These are phyloP conservation scores for Galaxias olidus DNA, from an alignment of 2,797 vertebrate species.

Conservation along the genomic window DNA sequence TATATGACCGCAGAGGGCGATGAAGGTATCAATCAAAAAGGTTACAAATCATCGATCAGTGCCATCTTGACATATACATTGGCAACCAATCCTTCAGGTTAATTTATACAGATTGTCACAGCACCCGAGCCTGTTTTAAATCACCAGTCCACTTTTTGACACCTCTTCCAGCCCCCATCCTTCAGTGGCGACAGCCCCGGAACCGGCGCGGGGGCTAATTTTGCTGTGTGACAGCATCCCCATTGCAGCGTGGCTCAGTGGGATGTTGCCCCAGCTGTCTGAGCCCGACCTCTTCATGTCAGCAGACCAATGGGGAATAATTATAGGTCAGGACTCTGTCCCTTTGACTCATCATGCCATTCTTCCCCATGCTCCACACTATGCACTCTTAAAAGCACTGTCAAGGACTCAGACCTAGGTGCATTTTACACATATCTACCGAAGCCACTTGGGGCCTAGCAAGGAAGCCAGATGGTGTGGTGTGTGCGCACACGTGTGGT, in stretches of 20 bases:
- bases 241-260: constrained; percentile 61
- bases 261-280: constrained; percentile 81
- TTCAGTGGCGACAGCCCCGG: constrained; percentile 53
- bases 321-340: constrained; percentile 80
- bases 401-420: constrained; percentile 64
- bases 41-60: constrained; percentile 22
- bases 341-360: constrained; percentile 71
- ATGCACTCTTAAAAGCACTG: constrained; percentile 52
- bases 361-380: constrained; percentile 68
- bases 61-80: constrained; percentile 49
- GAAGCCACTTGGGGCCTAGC: constrained; percentile 32
- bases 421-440: constrained; percentile 67
- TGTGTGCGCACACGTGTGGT: not conserved
- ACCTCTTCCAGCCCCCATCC: constrained; percentile 54
- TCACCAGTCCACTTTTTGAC: constrained; percentile 61
- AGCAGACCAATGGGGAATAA: constrained; percentile 72
- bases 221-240: constrained; percentile 72
- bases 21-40: constrained; percentile 27
- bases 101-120: constrained; percentile 65
- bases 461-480: constrained; percentile 42
- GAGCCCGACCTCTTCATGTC: constrained; percentile 72
- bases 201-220: constrained; percentile 64
- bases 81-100: constrained; percentile 36
- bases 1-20: constrained; percentile 1
- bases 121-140: constrained; percentile 54